Base-by-base conservation (phyloP, 2,113 vertebrate genomes). In the Eulacestoma nigropectus region DNA sequence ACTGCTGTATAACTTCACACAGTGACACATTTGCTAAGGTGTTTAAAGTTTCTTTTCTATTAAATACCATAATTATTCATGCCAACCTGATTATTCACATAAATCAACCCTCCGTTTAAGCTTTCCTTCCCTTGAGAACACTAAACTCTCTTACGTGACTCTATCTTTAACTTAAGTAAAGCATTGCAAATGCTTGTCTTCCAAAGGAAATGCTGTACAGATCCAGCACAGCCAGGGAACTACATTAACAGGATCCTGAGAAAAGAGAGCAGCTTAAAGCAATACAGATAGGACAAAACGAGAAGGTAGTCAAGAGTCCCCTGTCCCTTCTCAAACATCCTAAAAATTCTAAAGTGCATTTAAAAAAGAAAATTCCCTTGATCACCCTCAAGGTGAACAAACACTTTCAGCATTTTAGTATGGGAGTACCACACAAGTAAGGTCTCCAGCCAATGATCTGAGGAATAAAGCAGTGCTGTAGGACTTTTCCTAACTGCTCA, bases 31-130 rank as follows among this genome's bases (percentile, higher is more conserved):
- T 93, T 78, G 74, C 73, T 91, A 81, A 84, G 76, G 76, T 76
- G 46, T 85, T 91, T 90, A 79, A 96, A 80, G 30, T 57, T 93
- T 85, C 64, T 91, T 62, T 83, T 91, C 62, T 91, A 32, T 86
- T 93, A 93, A 85, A 95, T 80, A 69, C 72, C 9, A 22, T 30
- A 77, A 64, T 53, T 91, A 87, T 90, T 89, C 87, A 89, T 50
- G 63, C 78, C 64, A 94, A 63, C 55, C 44, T 86, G 59, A 74
- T 63, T 90, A 85, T 91, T 88, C 85, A 90, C 60, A 47, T 47
- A 88, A 94, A 73, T 63, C 55, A 59, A 44, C 39, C 16, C 23
- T 70, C 55, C 5, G 10, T 87, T 93, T 90, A 87, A 90, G 74
- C 50, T 76, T 72, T 78, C 27, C 69, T 87, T 67, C 93, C 75